Conservation (phyloP, 2,888 invertebrate genomes). For the Leptogaster cylindrica region DNA sequence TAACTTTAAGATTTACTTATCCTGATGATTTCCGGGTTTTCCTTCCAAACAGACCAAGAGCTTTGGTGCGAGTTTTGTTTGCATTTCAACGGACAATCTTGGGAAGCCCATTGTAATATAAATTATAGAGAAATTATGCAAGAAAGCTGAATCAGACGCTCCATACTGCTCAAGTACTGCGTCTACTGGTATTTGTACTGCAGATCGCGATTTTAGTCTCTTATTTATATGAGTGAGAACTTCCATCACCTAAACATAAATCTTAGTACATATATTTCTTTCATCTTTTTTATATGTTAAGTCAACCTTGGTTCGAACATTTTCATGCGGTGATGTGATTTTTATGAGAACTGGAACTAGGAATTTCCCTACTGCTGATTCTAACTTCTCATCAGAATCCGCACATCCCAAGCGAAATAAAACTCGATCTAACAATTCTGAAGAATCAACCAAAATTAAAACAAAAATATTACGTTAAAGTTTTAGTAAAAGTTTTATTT, state of each 20-base stretch:
- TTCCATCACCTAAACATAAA: conserved; percentile 79
- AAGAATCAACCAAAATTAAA: conserved; percentile 46
- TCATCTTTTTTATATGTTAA: neutral
- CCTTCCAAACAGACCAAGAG: conserved; percentile 79
- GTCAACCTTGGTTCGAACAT: conserved; percentile 71
- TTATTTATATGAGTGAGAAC: conserved; percentile 90
- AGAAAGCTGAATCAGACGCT: conserved; percentile 76
- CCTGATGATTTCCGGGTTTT: conserved; percentile 83
- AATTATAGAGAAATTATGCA: conserved; percentile 90
- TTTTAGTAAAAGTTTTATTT: neutral
- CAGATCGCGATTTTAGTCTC: conserved; percentile 81
- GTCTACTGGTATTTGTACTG: conserved; percentile 86
- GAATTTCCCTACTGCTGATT: conserved; percentile 78
- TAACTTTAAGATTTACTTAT: conserved; percentile 64
- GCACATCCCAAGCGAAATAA: conserved; percentile 87
- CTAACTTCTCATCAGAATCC: conserved; percentile 87
- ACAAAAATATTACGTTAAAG: neutral
- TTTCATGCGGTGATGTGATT: conserved; percentile 84
- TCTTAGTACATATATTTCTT: neutral
- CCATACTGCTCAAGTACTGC: conserved; percentile 80
- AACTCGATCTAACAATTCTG: conserved; percentile 87
- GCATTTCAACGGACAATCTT: conserved; percentile 75
- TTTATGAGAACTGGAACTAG: conserved; percentile 89
- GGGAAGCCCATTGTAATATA: conserved; percentile 93
- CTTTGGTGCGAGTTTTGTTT: conserved; percentile 75